Evolutionary conservation across 2,797 vertebrate species (phyloP), one percentile per base, ranked within the genome.

Genomic region (Acestrorhynchus altus): DNA sequence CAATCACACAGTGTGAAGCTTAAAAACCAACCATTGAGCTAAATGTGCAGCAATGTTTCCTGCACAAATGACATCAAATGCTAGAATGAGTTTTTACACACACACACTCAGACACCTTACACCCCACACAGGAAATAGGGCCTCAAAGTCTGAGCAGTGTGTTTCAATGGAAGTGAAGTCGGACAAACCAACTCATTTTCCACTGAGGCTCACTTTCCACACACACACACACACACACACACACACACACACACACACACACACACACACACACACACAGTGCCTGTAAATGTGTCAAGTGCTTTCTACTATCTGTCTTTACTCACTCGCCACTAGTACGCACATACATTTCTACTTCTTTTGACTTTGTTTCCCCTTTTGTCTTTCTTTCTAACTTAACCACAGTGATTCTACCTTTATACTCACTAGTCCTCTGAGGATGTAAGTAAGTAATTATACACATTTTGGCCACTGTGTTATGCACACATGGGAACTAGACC

Each of bases 141-240:
- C 71, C 82, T 81, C 70, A 57, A 42, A 60, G 31, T 67, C 69
- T 31, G 61, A 74, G 61, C 46, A 49, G 64, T 64, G 47, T 59
- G 51, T 51, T 31, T 71, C 46, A 67, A 71, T 39, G 12, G 64
- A 80, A 76, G 35, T 74, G n/a, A 69, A 44, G 52, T 66, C 69
- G 67, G 47, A 74, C 64, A 60, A 46, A 77, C 47, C 39, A 44
- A 76, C 72, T 47, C 57, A 79, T 76, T 84, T 84, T 84, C 82
- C 82, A 84, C 68, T 81, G 82, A 83, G 77, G 61, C 42, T 61
- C 72, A 78, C 76, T 78, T 78, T 81, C 75, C 61, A 54, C 44
- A 35, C 20, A 70, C 60, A 67, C 66, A 59, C 75, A 69, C 47
- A 72, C 64, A 63, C 70, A 60, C 61, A 54, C 44, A 69, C 60